These are phyloP conservation scores for Melinopterus prodromus DNA, from an alignment of 2,888 invertebrate genomes.

Conservation along the genomic window DNA sequence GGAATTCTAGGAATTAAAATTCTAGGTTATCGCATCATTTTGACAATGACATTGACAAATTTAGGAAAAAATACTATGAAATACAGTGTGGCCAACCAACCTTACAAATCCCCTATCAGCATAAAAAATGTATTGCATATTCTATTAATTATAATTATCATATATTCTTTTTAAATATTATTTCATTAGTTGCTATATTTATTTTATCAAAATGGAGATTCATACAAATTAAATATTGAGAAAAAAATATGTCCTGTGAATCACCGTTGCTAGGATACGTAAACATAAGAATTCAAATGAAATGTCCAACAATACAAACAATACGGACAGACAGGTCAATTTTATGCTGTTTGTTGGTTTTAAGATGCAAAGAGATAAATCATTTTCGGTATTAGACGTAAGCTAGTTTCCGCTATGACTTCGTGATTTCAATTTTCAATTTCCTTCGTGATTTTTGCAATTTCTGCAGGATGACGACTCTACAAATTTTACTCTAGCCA, in stretches of 20 bases:
- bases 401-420: not conserved
- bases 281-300: not conserved
- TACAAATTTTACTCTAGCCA: not conserved
- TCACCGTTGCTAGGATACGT: not conserved
- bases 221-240: no score
- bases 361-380: not conserved
- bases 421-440: not conserved
- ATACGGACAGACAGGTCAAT: not conserved
- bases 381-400: not conserved
- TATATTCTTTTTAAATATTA: not conserved
- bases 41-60: not conserved
- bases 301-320: conserved; percentile 4
- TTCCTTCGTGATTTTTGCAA: not conserved
- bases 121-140: not conserved
- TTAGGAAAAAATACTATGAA: not conserved
- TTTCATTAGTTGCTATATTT: not conserved
- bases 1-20: conserved; percentile 4
- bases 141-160: not conserved
- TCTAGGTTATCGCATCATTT: conserved; percentile 21
- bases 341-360: not conserved
- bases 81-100: not conserved
- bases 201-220: no score
- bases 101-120: not conserved
- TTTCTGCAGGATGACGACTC: not conserved
- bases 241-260: not conserved